Conservation (phyloP, 2,888 invertebrate genomes). For the Meteorus cinctellus region DNA sequence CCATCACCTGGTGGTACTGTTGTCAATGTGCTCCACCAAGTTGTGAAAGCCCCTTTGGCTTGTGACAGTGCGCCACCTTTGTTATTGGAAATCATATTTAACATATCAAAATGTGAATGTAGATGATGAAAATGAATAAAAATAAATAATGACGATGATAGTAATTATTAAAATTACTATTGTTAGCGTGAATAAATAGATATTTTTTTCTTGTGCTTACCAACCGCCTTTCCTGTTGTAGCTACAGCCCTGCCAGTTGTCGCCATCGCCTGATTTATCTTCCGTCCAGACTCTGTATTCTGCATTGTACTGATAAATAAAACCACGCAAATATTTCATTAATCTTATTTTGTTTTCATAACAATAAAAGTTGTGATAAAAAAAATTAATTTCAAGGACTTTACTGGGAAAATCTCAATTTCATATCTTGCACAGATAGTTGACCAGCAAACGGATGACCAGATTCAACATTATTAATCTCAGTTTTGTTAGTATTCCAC, state of each 20-base stretch:
- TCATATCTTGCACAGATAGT: constrained; percentile 95
- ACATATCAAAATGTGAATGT: constrained; percentile 36
- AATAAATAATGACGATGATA: not conserved
- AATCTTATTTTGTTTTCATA: not conserved
- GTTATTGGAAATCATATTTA: not conserved
- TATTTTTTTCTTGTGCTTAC: constrained; percentile 70
- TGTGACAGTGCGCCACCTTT: constrained; percentile 89
- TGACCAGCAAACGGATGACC: constrained; percentile 97
- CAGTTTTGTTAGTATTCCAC: constrained; percentile 76
- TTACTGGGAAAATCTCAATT: constrained; percentile 91
- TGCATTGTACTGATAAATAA: constrained; percentile 89
- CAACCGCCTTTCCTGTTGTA: constrained; percentile 83
- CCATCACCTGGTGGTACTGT: constrained; percentile 74
- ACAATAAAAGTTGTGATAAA: not conserved
- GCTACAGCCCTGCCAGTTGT: constrained; percentile 93
- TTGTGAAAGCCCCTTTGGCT: constrained; percentile 89
- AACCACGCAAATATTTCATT: constrained; percentile 38
- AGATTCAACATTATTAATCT: constrained; percentile 74
- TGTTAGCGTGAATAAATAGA: too few relatives aligned
- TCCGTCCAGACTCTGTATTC: constrained; percentile 93
- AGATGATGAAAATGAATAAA: constrained; percentile 25
- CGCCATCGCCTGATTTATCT: constrained; percentile 93
- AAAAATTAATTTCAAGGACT: constrained; percentile 65
- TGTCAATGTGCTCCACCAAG: constrained; percentile 87
- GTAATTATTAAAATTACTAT: too few relatives aligned